Base-by-base conservation (phyloP, 64 coral and sea anemone species). In the Montipora capricornis region DNA sequence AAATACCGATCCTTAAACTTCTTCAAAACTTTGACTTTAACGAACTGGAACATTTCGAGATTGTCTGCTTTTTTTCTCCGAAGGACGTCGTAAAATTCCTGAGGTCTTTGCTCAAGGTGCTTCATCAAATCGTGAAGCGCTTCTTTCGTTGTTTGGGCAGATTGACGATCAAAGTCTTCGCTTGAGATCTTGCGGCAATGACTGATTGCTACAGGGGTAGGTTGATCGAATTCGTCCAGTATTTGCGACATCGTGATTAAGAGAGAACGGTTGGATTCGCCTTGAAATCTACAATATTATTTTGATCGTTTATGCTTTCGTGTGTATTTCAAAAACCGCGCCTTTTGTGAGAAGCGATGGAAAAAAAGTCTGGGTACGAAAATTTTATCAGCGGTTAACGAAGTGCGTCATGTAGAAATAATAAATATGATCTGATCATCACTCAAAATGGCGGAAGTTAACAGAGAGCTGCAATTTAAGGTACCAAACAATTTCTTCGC, bases 201-300 rank as follows among this genome's bases (percentile, higher is more conserved):
- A 49, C 62, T 68, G 8, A 73, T 66, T 20, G 82, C 1, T 5
- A 12, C 20, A 86, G 82, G 82, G 6, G 82, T 68, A 8, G 82
- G 82, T 68, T 86, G 64, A 51, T 86, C 82, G 15, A 86, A 86
- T 50, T 86, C 82, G 17, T 86, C 82, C 0, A 86, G 82, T 47
- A 73, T 69, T 50, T 86, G 44, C 3, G 82, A 66, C 82, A 86
- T 86, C 2, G 17, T 7, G 16, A 69, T 45, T 5, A 17, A 47
- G 13, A 5, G 44, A 69, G 2, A 69, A 84, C 53, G 11, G 53
- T 57, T 8, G 45, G 12, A 68, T 44, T 19, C 60, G 13, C 16
- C 46, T 29, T 12, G 19, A 3, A 45, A 37, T 4, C 16, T 12
- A 14, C 45, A 77, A 49, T 14, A 0, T 22, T 74, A 8, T 14